Evolutionary conservation across 2,888 invertebrate genomes (phyloP).

Genomic region (Polydrusus tereticollis): DNA sequence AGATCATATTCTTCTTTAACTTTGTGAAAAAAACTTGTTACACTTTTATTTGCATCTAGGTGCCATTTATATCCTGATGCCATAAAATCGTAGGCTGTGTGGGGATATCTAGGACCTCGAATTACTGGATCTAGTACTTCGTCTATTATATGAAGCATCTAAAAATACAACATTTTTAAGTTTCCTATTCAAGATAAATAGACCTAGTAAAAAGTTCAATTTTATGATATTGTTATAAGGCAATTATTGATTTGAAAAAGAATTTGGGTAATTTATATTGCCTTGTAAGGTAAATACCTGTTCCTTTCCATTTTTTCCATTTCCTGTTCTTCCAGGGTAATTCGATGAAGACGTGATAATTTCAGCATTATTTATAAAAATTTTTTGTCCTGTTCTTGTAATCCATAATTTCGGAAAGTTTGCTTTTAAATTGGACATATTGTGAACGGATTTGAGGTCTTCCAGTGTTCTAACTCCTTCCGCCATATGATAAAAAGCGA

Average conservation of each 20-base stretch:
- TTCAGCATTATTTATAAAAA: conserved; percentile 89
- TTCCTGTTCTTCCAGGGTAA: conserved; percentile 21
- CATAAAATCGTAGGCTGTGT: conserved; percentile 83
- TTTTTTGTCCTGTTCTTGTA: conserved; percentile 73
- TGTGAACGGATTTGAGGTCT: conserved; percentile 65
- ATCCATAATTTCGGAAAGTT: conserved; percentile 89
- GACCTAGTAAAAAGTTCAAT: not conserved
- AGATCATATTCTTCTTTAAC: conserved; percentile 75
- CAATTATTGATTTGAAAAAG: too few relatives aligned
- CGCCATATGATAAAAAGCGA: conserved; percentile 62
- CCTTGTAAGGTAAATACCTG: conserved; percentile 48
- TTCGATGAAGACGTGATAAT: conserved; percentile 63
- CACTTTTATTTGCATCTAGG: conserved; percentile 44
- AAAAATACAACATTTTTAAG: not conserved
- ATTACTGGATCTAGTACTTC: conserved; percentile 85
- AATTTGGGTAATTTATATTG: too few relatives aligned
- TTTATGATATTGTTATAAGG: too few relatives aligned
- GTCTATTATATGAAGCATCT: conserved; percentile 87
- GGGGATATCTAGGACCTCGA: conserved; percentile 71
- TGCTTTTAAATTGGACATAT: conserved; percentile 50
- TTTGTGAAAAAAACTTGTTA: conserved; percentile 75
- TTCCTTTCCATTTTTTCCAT: conserved; percentile 47
- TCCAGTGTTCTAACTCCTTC: conserved; percentile 74
- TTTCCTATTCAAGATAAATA: not conserved
- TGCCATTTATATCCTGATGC: conserved; percentile 69